phyloP scores from a whole-genome alignment of 2,113 vertebrate species.

The Rhinichthys klamathensis region DNA sequence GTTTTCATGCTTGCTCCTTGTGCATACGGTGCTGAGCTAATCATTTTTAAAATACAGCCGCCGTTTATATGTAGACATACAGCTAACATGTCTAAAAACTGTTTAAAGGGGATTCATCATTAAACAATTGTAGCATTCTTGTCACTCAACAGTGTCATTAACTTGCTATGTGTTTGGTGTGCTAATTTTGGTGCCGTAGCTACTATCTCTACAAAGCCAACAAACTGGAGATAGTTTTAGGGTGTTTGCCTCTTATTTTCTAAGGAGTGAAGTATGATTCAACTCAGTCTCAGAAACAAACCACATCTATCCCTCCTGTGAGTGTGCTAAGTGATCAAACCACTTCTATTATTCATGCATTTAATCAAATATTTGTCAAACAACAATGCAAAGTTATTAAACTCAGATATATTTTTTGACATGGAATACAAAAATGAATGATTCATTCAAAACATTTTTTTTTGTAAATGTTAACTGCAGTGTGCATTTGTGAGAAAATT shows the following conservation, averaged over 20 bases:
- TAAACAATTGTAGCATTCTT: not conserved
- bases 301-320: too few species aligned
- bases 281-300: too few species aligned
- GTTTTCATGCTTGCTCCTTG: not conserved
- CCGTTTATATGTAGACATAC: not conserved
- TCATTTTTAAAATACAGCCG: not conserved
- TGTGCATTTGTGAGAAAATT: too few species aligned
- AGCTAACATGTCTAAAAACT: not conserved
- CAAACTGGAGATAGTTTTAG: not conserved
- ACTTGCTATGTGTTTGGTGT: not conserved
- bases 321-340: not conserved
- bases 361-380: not conserved
- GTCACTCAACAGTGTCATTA: not conserved
- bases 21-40: not conserved
- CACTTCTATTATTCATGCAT: not conserved
- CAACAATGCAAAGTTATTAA: not conserved
- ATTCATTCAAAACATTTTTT: too few species aligned
- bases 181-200: not conserved
- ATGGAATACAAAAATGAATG: too few species aligned
- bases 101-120: not conserved
- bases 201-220: constrained; percentile 2
- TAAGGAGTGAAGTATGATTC: not conserved
- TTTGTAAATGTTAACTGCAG: too few species aligned
- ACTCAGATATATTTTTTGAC: not conserved
- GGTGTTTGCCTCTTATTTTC: not conserved